phyloP scores from a whole-genome alignment of 2,797 vertebrate species.

The Zenarchopterus dispar region DNA sequence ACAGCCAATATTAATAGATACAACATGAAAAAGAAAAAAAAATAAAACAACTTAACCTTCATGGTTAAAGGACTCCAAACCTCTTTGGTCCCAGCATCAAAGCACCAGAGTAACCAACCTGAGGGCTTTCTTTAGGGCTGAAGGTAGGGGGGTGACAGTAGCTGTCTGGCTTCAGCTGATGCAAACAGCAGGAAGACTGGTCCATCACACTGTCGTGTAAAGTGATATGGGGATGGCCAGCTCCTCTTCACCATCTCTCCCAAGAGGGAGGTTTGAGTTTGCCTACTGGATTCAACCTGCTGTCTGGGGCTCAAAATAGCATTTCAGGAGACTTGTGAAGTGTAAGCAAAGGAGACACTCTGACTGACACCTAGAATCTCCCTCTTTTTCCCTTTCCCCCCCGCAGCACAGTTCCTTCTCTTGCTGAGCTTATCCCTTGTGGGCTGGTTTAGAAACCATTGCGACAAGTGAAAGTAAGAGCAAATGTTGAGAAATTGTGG shows the following conservation, averaged over 20 bases:
- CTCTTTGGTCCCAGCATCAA: slow-evolving; percentile 25
- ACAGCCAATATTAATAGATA: slow-evolving; percentile 37
- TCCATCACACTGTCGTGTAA: slow-evolving; percentile 82
- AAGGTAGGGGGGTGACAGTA: slow-evolving; percentile 38
- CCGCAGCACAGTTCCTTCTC: slow-evolving; percentile 60
- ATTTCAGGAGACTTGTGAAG: slow-evolving; percentile 82
- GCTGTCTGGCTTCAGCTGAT: slow-evolving; percentile 58
- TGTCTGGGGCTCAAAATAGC: slow-evolving; percentile 85
- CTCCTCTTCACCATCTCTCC: slow-evolving; percentile 70
- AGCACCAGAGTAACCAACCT: slow-evolving; percentile 33
- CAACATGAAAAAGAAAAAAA: slow-evolving; percentile 11
- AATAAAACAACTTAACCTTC: slow-evolving; percentile 28
- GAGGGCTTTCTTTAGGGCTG: slow-evolving; percentile 48
- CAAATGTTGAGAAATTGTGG: slow-evolving; percentile 54
- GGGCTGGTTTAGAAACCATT: slow-evolving; percentile 58
- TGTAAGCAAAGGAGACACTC: slow-evolving; percentile 82
- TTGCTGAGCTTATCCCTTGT: slow-evolving; percentile 47
- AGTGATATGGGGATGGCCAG: slow-evolving; percentile 71
- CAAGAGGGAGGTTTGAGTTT: slow-evolving; percentile 78
- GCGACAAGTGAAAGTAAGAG: slow-evolving; percentile 66
- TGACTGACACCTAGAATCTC: slow-evolving; percentile 79
- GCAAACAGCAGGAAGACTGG: slow-evolving; percentile 76
- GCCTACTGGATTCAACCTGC: slow-evolving; percentile 82
- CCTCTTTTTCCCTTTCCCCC: slow-evolving; percentile 46
- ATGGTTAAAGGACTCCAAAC: slow-evolving; percentile 49